Percentiles rank a stretch among this genome's conserved stretches.
phyloP scores from a whole-genome alignment of 2,888 invertebrate species.

The Zele albiditarsus region DNA sequence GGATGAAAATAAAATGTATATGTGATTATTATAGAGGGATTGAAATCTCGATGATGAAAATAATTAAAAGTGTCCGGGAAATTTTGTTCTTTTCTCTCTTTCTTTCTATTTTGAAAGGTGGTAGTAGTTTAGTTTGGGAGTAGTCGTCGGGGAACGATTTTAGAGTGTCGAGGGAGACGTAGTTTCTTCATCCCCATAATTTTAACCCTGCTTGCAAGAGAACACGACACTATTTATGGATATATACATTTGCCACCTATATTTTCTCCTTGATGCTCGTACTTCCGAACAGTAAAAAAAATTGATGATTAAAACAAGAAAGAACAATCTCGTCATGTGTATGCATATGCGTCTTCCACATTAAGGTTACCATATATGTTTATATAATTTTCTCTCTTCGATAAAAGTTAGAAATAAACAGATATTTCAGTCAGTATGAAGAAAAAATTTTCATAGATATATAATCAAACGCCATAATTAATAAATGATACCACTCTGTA shows the following conservation, averaged over 20 bases:
- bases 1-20: too few species aligned
- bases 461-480: too few species aligned
- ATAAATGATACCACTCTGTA: too few species aligned
- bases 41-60: not conserved
- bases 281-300: not conserved
- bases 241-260: constrained; percentile 51
- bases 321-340: not conserved
- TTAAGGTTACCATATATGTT: too few species aligned
- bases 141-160: constrained; percentile 71
- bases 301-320: not conserved
- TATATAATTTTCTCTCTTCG: too few species aligned
- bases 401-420: too few species aligned
- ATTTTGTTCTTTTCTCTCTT: not conserved
- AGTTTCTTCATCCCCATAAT: constrained; percentile 69
- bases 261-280: constrained; percentile 22
- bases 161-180: constrained; percentile 69
- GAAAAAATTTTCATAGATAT: too few species aligned
- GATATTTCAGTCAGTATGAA: too few species aligned
- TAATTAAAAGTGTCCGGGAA: constrained; percentile 12
- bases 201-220: constrained; percentile 56
- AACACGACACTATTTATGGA: not conserved
- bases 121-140: constrained; percentile 69
- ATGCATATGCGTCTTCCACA: too few species aligned
- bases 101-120: constrained; percentile 48
- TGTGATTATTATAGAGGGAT: not conserved